Evolutionary conservation across 2,888 invertebrate species (phyloP), one percentile per base, ranked within the genome.

Genomic region (Sarcophaga caerulescens): DNA sequence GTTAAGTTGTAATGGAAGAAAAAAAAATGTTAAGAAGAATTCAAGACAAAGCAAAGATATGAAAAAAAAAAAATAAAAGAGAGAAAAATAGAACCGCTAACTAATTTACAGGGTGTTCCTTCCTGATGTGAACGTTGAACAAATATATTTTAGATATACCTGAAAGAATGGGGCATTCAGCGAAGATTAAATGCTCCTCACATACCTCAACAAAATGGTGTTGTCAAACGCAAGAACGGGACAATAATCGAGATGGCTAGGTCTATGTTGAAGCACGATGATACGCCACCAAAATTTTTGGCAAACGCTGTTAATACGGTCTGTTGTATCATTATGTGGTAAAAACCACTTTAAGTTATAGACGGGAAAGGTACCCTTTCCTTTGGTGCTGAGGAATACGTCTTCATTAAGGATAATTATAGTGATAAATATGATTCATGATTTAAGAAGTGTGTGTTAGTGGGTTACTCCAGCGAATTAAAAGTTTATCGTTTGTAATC

Each of bases 151-250:
- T 74, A 83, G 47, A 45, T 14, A n/a, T 73, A 62, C 60, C 60
- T 87, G 23, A 62, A 87, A 69, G 25, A 82, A 11, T 66, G 75
- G 57, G 85, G 87, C 17, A 88, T 89, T 25, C 25, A 25, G 25
- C 25, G 25, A 25, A 25, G 25, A 25, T 4, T 25, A 25, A 25
- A 25, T 25, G 4, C 25, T 25, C 25, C 25, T 25, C 25, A 25
- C 25, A 25, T 4, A 35, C 6, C 6, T 35, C 6, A 35, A 35
- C 35, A 6, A 35, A 35, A 35, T 35, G 35, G 35, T 35, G 35
- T 35, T 35, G 35, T 6, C 6, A 35, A 35, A 35, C 6, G 35
- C 35, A 35, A 35, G 35, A 35, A 35, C 6, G 35, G 35, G 35
- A 35, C 35, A 35, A 35, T 35, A 6, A 35, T 35, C 35, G 6